Conservation (phyloP, 2,888 invertebrate species). For the Lithophane socia region DNA sequence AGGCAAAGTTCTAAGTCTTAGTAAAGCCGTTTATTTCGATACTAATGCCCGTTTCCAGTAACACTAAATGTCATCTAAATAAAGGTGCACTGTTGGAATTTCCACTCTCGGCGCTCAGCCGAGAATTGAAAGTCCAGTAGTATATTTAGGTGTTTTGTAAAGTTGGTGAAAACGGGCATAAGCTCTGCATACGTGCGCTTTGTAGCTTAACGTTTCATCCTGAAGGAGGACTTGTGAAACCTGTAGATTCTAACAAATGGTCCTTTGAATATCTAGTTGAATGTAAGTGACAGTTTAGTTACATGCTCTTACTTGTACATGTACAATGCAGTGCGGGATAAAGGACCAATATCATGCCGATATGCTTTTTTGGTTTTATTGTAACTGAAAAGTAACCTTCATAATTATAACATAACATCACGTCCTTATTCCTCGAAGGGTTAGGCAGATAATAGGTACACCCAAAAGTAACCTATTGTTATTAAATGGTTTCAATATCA, state of each 20-base stretch:
- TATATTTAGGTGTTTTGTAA: not conserved
- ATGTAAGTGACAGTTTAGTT: not conserved
- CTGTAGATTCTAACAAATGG: constrained; percentile 14
- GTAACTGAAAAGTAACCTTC: not conserved
- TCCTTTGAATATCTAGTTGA: not conserved
- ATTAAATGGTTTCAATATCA: not conserved
- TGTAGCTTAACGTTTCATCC: not conserved
- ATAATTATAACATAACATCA: no score
- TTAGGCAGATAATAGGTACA: no score
- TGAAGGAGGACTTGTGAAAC: constrained; percentile 13
- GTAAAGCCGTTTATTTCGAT: constrained; percentile 10
- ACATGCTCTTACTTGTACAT: no score
- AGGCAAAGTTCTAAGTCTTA: not conserved
- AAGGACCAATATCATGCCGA: not conserved
- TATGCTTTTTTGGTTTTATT: not conserved
- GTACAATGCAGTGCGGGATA: not conserved
- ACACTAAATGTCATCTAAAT: not conserved
- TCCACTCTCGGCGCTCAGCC: not conserved
- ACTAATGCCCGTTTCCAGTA: not conserved
- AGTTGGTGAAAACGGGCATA: not conserved
- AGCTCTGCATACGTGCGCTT: not conserved
- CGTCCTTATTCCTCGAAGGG: no score
- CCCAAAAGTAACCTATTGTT: not conserved
- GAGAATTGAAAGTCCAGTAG: not conserved
- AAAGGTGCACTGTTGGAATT: not conserved